These are phyloP conservation scores for Podiceps cristatus DNA, from an alignment of 2,113 vertebrate genomes.

Conservation along the genomic window DNA sequence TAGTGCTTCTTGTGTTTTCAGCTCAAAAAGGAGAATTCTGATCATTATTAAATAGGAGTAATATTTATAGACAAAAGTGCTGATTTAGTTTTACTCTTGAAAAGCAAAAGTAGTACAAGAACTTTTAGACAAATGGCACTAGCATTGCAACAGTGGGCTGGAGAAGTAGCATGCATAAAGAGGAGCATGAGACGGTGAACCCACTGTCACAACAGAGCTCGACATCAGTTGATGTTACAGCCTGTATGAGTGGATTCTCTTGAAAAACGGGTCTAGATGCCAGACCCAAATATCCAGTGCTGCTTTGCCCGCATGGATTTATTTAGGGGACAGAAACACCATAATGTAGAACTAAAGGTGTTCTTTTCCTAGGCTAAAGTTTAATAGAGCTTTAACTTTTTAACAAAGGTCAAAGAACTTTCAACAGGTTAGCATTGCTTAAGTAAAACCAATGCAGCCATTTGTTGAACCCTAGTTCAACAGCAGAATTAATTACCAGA, in stretches of 20 bases:
- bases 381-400: conserved; percentile 17
- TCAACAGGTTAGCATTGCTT: neutral
- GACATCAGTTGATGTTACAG: neutral
- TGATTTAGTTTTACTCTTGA: neutral
- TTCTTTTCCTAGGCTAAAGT: neutral
- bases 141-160: neutral
- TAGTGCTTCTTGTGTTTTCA: neutral
- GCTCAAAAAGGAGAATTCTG: neutral
- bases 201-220: fast-evolving
- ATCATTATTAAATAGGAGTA: neutral
- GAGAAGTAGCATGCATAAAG: neutral
- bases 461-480: neutral
- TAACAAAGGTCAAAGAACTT: conserved; percentile 18
- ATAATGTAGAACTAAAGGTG: neutral
- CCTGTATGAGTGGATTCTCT: neutral
- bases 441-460: neutral
- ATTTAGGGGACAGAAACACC: neutral
- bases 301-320: neutral
- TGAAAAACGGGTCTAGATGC: neutral
- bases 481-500: neutral
- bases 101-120: neutral
- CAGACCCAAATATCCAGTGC: neutral
- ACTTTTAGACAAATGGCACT: neutral
- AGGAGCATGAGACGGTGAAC: neutral
- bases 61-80: neutral